Evolutionary conservation across 2,888 invertebrate genomes (phyloP), one percentile per base, ranked within the genome.

Genomic region (Rugalucina vietnamica): DNA sequence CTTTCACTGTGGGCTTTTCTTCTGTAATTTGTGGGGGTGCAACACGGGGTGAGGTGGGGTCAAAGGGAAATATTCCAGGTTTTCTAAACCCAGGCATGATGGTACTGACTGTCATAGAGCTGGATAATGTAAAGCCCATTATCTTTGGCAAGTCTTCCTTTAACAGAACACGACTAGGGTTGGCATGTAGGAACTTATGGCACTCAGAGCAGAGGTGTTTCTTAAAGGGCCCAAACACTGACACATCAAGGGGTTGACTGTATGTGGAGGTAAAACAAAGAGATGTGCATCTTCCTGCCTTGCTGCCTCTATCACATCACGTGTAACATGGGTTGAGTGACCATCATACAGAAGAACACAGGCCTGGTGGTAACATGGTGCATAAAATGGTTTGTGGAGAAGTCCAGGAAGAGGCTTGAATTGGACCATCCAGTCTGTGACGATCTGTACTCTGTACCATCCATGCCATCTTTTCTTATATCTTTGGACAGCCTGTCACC

Each of bases 261-360:
- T 71, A 43, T 85, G 80, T 10, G 80, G 78, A 32, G 80, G 78
- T 29, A 85, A 36, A 4, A 77, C 79, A 82, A 79, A 85, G 24
- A 81, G n/a, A 39, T 82, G 76, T 4, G 76, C 50, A 70, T 85
- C 32, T 5, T 76, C 75, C 34, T 73, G 21, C 10, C 73, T 36
- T 12, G 81, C 86, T 12, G 69, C 36, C 24, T 86, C 73, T 43
- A 81, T 83, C 4, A 86, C 32, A 14, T 76, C 73, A 12, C 27
- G 2, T 37, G 57, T 79, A 12, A 82, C 72, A 43, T 82, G 84
- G 18, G 85, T 85, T n/a, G 81, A 76, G 54, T 83, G 81, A 14
- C 81, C 86, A 76, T 81, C 82, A 76, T 86, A 83, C 0, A 86
- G 57, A 5, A 86, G 75, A 12, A 85, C 34, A 14, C 76, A 76